These are phyloP conservation scores for Pteronotus mesoamericanus DNA, from an alignment of 2,797 vertebrate genomes.

Conservation along the genomic window DNA sequence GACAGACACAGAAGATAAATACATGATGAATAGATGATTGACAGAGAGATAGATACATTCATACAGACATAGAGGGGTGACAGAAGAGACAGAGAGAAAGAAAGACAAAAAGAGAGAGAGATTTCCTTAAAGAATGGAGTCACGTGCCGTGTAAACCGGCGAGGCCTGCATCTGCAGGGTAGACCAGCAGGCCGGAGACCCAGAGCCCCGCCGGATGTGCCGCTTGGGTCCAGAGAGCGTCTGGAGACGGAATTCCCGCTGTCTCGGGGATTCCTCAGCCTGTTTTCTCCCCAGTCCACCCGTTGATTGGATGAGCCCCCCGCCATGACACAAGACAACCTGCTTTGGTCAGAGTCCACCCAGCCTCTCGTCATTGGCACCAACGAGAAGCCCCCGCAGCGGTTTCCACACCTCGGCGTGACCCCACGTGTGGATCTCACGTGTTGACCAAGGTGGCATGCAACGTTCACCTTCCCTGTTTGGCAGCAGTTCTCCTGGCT, in stretches of 20 bases:
- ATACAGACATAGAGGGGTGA: neutral
- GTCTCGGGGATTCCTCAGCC: accelerated
- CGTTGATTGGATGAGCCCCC: neutral
- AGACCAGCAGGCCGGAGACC: neutral
- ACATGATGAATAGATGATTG: too few relatives aligned
- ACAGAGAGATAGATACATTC: too few relatives aligned
- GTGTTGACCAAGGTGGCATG: accelerated
- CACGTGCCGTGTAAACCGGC: accelerated
- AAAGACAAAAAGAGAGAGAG: neutral
- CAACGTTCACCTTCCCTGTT: accelerated
- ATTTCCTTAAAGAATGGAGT: neutral
- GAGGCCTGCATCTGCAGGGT: neutral
- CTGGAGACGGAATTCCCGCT: too few relatives aligned
- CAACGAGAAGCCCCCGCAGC: accelerated
- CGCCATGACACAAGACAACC: too few relatives aligned
- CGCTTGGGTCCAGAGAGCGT: accelerated
- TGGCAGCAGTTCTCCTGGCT: accelerated
- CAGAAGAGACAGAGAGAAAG: neutral
- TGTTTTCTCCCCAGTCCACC: neutral
- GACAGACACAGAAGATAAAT: too few relatives aligned
- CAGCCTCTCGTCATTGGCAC: too few relatives aligned
- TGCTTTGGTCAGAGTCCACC: too few relatives aligned
- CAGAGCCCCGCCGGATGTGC: accelerated
- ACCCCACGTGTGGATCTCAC: accelerated
- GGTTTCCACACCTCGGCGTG: accelerated